Base-by-base conservation (phyloP, 1,140 invertebrate species). In the Cardiocondyla obscurior region DNA sequence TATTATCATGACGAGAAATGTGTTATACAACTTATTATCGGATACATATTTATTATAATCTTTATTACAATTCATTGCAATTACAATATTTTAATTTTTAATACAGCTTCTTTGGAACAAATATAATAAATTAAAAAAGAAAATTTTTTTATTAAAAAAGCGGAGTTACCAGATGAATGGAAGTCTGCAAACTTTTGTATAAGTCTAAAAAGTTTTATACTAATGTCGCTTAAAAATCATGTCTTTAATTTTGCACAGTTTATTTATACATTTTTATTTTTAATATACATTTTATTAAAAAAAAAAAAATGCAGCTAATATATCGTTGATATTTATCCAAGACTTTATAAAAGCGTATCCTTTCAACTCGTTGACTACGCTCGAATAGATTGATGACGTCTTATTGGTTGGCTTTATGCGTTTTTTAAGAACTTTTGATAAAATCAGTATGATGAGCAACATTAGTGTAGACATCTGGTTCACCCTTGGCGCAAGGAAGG, bases 401-500 rank as follows among this genome's bases (percentile, higher is more conserved):
- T 16, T n/a, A 4, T 16, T 19, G 58, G 39, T 60, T 19, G n/a
- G 3, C 30, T 19, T 55, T 28, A 55, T 7, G 12, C 10, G 4
- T 14, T 5, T 51, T 3, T 10, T 8, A 39, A 10, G 5, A 1
- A 6, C 1, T 16, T 49, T 22, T 22, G 16, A 81, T 81, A 16
- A 69, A 81, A 0, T 28, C 0, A 0, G 4, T 16, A 39, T 70
- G 30, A 55, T 49, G 5, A 7, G 83, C 89, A n/a, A 95, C 93
- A 79, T 93, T 92, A 12, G 95, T 95, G 76, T 95, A 96, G 12
- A 96, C 95, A 86, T 96, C 96, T 16, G 96, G 95, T 77, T 94
- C 93, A 10, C 95, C 95, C 28, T 90, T 73, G 44, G 95, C 96
- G 89, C 96, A 96, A 8, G 95, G 95, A 39, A 93, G 92, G 7